Base-by-base conservation (phyloP, 1,140 invertebrate genomes). In the Leptinotarsa lineolata region DNA sequence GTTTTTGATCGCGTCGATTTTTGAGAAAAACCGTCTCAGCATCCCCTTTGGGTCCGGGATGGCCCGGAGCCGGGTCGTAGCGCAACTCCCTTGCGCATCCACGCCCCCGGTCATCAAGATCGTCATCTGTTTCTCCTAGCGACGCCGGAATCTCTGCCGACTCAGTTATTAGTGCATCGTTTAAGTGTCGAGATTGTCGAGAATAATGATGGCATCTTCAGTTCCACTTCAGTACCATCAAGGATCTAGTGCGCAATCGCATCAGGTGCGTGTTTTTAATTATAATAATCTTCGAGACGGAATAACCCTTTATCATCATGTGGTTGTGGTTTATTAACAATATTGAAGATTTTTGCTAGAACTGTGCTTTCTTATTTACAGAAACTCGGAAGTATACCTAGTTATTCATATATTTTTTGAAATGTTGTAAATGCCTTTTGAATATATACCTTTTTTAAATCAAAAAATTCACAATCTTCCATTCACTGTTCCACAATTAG, bases 161-260 rank as follows among this genome's bases (percentile, higher is more conserved):
- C 80, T 82, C 81, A 82, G 81, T 83, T 83, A 83, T 83, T 83
- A 83, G 81, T 81, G 78, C 78, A 77, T 79, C 77, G 80, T 81
- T 82, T 83, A 81, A 81, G 81, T 82, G 82, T 73, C 63, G 71
- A 70, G 74, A 22, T 70, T 68, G 67, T 68, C 67, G 45, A 66
- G 30, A 24, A 69, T 77, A 74, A 82, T 82, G 80, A 82, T 83
- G 82, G 80, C 80, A 74, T 80, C 82, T 78, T 72, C 81, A 64
- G 74, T 77, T 71, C 78, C 75, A 73, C 76, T 77, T 72, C 80
- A 79, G 73, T 78, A 79, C 67, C 68, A 74, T 67, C 76, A 77
- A 63, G 76, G 76, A 30, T 72, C 65, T 58, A 77, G 74, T 80
- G 81, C 81, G 82, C 82, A 83, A 79, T 75, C 82, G 78, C 80